phyloP scores from a whole-genome alignment of 2,113 vertebrate species.

The Egretta garzetta region DNA sequence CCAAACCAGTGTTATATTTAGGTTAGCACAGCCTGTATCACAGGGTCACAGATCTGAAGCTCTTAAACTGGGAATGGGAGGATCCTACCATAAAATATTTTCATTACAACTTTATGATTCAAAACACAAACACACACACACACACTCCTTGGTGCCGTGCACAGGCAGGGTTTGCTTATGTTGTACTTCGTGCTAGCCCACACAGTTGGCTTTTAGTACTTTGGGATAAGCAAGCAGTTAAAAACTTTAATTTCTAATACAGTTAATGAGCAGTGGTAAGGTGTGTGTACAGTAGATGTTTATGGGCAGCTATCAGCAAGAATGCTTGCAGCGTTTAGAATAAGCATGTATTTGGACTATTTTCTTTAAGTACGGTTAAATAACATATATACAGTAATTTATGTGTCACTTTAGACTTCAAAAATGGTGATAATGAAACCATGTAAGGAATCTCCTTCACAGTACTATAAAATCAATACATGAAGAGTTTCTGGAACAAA shows the following conservation, averaged over 20 bases:
- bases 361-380: not conserved
- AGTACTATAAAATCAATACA: not conserved
- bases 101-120: constrained; percentile 7
- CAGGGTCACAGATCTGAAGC: not conserved
- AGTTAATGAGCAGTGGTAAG: not conserved
- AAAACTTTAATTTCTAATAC: not conserved
- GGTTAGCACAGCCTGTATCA: not conserved
- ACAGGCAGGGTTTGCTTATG: not conserved
- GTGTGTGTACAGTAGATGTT: not conserved
- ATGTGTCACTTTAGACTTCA: not conserved
- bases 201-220: not conserved
- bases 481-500: not conserved
- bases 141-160: not conserved
- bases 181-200: not conserved
- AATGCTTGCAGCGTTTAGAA: not conserved
- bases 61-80: not conserved
- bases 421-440: not conserved
- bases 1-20: not conserved
- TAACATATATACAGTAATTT: not conserved
- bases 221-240: not conserved
- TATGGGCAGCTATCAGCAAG: not conserved
- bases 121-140: not conserved
- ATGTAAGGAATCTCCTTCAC: not conserved
- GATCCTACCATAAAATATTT: not conserved
- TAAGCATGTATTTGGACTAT: not conserved